Conservation (phyloP, 2,113 vertebrate species). For the Progne subis region DNA sequence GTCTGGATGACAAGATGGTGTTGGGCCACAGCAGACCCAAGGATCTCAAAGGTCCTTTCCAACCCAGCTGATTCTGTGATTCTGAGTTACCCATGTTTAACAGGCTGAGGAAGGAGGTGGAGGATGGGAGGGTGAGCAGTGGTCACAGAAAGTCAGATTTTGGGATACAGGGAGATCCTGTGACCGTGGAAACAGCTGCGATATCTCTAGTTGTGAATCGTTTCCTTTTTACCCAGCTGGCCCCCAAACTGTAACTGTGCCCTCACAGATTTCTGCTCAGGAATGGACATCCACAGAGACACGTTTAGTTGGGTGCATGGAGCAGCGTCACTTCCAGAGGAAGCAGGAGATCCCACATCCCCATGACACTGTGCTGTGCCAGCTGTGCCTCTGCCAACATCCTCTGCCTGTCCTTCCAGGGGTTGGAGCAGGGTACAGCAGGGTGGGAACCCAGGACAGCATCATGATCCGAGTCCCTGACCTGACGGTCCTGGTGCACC, state of each 20-base stretch:
- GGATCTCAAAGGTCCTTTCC: background rate
- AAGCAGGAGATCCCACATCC: background rate
- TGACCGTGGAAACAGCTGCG: background rate
- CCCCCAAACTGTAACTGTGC: background rate
- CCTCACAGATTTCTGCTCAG: background rate
- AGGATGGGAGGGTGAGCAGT: background rate
- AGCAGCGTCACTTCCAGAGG: background rate
- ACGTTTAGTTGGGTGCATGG: rapidly evolving
- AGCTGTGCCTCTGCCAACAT: rapidly evolving
- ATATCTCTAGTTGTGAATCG: background rate
- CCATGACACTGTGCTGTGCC: background rate
- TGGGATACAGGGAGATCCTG: background rate
- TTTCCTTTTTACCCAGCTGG: background rate
- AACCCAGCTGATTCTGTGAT: background rate
- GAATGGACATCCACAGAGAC: background rate
- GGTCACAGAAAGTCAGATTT: background rate
- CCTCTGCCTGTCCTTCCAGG: conserved; percentile 64
- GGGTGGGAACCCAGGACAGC: conserved; percentile 87
- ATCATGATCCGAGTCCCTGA: conserved; percentile 92
- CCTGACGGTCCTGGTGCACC: conserved; percentile 82
- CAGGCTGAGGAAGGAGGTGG: background rate
- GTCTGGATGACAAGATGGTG: background rate
- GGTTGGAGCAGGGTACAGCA: conserved; percentile 83
- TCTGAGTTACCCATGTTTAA: rapidly evolving
- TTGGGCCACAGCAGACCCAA: background rate